Conservation (phyloP, 2,888 invertebrate species). For the Tholera decimalis region DNA sequence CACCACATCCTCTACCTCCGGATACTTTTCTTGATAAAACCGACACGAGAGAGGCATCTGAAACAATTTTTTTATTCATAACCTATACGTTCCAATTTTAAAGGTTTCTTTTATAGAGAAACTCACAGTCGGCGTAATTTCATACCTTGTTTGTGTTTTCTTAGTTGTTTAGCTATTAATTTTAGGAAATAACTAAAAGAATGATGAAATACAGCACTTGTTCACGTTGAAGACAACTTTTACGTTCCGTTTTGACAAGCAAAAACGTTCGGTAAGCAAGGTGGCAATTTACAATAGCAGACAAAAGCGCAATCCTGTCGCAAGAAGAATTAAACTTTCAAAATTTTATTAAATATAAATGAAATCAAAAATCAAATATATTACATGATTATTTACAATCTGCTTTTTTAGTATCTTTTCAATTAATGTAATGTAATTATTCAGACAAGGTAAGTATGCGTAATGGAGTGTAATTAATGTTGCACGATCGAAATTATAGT, state of each 20-base stretch:
- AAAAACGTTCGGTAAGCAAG: background rate
- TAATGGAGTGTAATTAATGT: constrained; percentile 40
- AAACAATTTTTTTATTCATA: constrained; percentile 75
- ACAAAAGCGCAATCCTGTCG: too few relatives aligned
- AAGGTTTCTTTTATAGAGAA: background rate
- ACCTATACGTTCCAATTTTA: constrained; percentile 72
- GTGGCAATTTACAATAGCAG: too few relatives aligned
- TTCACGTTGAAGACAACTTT: constrained; percentile 87
- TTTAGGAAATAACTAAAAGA: constrained; percentile 68
- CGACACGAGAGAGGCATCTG: constrained; percentile 98
- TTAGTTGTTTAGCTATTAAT: constrained; percentile 65
- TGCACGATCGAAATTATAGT: constrained; percentile 10
- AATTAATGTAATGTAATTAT: too few relatives aligned
- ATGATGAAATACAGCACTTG: constrained; percentile 83
- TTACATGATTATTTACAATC: too few relatives aligned
- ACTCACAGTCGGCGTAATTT: constrained; percentile 5
- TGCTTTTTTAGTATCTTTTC: too few relatives aligned
- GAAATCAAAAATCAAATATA: too few relatives aligned
- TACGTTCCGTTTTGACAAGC: constrained; percentile 68
- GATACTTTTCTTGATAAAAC: constrained; percentile 99
- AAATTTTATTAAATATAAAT: too few relatives aligned
- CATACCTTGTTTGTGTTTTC: constrained; percentile 75
- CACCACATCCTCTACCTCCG: constrained; percentile 99
- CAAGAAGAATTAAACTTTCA: too few relatives aligned
- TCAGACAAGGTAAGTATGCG: background rate